A percentile compares a stretch with the other conserved stretches of the same genome.
Conservation (phyloP, 2,797 vertebrate genomes). For the Alcedo quadribrachys region DNA sequence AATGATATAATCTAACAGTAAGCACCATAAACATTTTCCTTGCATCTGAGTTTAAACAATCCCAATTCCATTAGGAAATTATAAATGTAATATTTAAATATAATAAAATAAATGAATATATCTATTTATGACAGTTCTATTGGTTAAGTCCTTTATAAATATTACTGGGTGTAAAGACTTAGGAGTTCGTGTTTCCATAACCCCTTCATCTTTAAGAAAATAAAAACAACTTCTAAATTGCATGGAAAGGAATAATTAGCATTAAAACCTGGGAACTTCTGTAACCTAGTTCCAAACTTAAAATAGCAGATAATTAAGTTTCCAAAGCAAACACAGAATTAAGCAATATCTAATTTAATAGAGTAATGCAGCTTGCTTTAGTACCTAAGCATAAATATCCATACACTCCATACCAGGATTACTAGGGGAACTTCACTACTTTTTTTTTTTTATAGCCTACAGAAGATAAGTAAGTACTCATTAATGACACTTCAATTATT, state of each 20-base stretch:
- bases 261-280: not conserved
- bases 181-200: no score
- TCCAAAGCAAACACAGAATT: not conserved
- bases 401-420: not conserved
- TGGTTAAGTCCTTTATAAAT: not conserved
- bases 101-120: no score
- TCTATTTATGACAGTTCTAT: not conserved
- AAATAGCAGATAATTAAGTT: constrained; percentile 13
- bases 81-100: not conserved
- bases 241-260: not conserved
- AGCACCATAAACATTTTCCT: not conserved
- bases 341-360: not conserved
- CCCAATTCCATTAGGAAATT: not conserved
- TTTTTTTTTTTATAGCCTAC: not conserved
- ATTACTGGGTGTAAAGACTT: not conserved
- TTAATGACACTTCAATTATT: not conserved
- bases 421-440: not conserved
- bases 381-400: not conserved
- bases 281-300: not conserved
- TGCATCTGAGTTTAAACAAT: not conserved
- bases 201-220: not conserved
- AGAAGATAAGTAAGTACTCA: not conserved
- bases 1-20: not conserved
- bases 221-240: not conserved
- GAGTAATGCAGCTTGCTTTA: not conserved